Evolutionary conservation across 2,797 vertebrate species (phyloP), one percentile per base, ranked within the genome.

Genomic region (Crenuchus spilurus): DNA sequence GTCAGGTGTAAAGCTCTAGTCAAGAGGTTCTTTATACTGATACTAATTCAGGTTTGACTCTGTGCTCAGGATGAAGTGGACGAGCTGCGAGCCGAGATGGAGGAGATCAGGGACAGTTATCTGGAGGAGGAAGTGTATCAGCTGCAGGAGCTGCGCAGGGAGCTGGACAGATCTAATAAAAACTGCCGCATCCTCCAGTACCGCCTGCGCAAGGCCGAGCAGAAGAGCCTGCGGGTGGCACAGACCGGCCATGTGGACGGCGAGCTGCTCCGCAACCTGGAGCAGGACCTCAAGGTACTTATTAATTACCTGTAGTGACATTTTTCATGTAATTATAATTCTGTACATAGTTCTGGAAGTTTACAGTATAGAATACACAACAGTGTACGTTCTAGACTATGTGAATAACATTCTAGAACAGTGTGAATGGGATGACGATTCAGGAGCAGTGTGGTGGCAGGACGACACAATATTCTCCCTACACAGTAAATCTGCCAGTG

Each of bases 101-200:
- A 99, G 89, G 98, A 99, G 89, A 94, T 99, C 90, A 93, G 97
- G 26, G 98, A 99, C 91, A 97, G 93, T 90, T 99, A 99, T 80
- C 91, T 99, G 86, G 98, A 99, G 84, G 98, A 99, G 90, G 97
- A 99, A 86, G 96, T 98, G 72, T 98, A 99, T 90, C 97, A 99
- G 91, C 90, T 98, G 81, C 98, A 99, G 92, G 98, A 99, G 82
- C 94, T 99, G 72, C 94, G 97, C 22, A 87, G 96, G 77, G 97
- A 99, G 82, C 93, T 99, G 84, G 98, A 99, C 88, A 94, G 95
- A 31, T 95, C 98, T 82, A 99, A 98, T 88, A 99, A 98, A 88
- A 98, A 95, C 92, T 98, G 98, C 87, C 95, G 97, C 78, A 99
- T 99, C 85, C 93, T 99, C 77, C 98, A 99, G 52, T 99, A 99